Percentiles rank a stretch among this genome's conserved stretches.
phyloP scores from a whole-genome alignment of 2,113 vertebrate genomes.

The Phodopus roborovskii region DNA sequence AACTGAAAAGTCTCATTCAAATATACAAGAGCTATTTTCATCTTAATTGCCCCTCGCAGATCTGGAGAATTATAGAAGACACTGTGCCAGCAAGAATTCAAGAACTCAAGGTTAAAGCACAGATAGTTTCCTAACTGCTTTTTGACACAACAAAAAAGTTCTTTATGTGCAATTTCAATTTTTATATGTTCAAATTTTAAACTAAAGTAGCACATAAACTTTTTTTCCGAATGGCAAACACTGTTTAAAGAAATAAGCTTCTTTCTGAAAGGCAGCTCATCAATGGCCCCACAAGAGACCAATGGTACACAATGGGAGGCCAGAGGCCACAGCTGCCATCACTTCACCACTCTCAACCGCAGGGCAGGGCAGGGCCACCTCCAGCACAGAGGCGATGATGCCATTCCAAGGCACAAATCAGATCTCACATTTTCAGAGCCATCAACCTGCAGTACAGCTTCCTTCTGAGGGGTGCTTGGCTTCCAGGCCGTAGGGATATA shows the following conservation, averaged over 20 bases:
- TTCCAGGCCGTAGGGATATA: not conserved
- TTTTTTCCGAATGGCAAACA: constrained; percentile 43
- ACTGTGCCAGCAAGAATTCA: constrained; percentile 46
- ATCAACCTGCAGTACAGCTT: not conserved
- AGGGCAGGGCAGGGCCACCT: not conserved
- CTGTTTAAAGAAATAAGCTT: not conserved
- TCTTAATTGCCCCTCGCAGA: constrained; percentile 74
- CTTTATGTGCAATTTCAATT: constrained; percentile 59
- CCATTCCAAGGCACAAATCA: not conserved
- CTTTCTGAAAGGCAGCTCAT: constrained; percentile 39
- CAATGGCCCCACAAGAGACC: not conserved
- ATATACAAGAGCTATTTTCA: constrained; percentile 71
- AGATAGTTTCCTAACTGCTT: constrained; percentile 60
- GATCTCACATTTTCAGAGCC: constrained; percentile 13
- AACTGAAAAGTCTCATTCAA: constrained; percentile 71
- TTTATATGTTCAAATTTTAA: constrained; percentile 56
- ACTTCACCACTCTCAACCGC: not conserved
- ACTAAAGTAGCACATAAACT: constrained; percentile 44
- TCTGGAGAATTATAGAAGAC: constrained; percentile 73
- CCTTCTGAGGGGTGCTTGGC: not conserved
- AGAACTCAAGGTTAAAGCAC: constrained; percentile 74
- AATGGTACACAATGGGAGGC: not conserved
- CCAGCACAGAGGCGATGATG: not conserved
- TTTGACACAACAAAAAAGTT: constrained; percentile 16
- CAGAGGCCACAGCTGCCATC: not conserved